These are phyloP conservation scores for Calameuta filiformis DNA, from an alignment of 2,888 invertebrate species.

Conservation along the genomic window DNA sequence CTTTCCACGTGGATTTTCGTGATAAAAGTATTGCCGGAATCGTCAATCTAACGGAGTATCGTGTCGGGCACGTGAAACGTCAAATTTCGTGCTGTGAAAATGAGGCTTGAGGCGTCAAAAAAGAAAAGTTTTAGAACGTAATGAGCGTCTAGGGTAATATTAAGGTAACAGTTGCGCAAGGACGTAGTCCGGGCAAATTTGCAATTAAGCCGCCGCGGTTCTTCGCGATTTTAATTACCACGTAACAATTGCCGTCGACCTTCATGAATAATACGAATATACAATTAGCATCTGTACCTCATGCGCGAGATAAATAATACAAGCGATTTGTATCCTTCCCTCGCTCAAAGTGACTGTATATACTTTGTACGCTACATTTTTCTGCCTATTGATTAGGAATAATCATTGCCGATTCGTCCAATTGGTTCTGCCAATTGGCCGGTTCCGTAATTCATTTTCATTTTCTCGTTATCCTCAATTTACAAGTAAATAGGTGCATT, in stretches of 20 bases:
- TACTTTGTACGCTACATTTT: slow-evolving; percentile 5
- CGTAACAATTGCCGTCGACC: slow-evolving; percentile 30
- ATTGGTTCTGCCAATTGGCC: background rate
- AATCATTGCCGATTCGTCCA: slow-evolving; percentile 12
- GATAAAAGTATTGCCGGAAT: background rate
- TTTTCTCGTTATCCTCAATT: background rate
- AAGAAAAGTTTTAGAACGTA: slow-evolving; percentile 6
- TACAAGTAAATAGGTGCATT: background rate
- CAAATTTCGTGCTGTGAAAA: background rate
- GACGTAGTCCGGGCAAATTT: background rate
- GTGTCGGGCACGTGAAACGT: background rate
- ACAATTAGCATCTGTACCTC: slow-evolving; percentile 17
- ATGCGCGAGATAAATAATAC: background rate
- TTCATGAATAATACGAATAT: slow-evolving; percentile 32
- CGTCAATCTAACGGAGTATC: too few species aligned
- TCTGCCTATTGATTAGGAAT: slow-evolving; percentile 27
- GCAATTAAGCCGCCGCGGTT: background rate
- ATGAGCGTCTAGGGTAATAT: slow-evolving; percentile 6
- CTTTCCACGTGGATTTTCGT: background rate
- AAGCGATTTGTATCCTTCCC: background rate
- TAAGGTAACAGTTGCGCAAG: background rate
- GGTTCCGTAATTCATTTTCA: background rate
- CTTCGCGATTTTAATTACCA: slow-evolving; percentile 30
- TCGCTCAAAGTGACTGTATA: background rate
- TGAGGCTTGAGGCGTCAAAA: background rate